Evolutionary conservation across 2,113 vertebrate species (phyloP).

Genomic region (Bubo scandiacus): DNA sequence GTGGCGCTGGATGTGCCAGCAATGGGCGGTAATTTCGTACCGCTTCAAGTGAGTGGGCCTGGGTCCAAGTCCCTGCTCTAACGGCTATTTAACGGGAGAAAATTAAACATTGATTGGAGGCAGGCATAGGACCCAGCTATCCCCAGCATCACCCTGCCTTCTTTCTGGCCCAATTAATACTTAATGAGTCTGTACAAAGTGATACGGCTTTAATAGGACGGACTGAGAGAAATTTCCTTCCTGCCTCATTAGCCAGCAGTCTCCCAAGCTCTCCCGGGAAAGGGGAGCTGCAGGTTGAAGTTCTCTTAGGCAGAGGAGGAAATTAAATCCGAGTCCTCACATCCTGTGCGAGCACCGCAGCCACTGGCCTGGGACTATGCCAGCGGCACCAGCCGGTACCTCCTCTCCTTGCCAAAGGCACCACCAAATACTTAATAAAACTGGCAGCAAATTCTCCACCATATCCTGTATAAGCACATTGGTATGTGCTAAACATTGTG

Average conservation of each 20-base stretch:
- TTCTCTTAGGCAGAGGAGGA: not conserved
- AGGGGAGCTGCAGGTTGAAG: not conserved
- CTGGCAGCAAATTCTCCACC: rapidly evolving
- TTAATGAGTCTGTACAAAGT: not conserved
- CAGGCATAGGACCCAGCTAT: not conserved
- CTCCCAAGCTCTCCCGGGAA: not conserved
- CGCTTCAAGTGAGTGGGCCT: not conserved
- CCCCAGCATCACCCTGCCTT: not conserved
- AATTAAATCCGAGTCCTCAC: not conserved
- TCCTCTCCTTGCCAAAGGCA: not conserved
- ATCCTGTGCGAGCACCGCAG: not conserved
- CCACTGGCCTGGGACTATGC: not conserved
- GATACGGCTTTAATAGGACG: not conserved
- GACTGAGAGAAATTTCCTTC: not conserved
- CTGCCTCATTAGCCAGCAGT: not conserved
- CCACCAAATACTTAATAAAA: rapidly evolving
- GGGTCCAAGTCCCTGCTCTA: not conserved
- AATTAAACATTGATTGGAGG: not conserved
- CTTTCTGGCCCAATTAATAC: not conserved
- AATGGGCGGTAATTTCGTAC: rapidly evolving
- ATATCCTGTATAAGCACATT: rapidly evolving
- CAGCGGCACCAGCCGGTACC: not conserved
- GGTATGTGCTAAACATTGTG: not conserved
- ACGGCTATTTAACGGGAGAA: not conserved
- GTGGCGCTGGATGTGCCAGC: not conserved